A percentile compares a stretch with the other conserved stretches of the same genome.
These are phyloP conservation scores for Salmo trutta DNA, from an alignment of 2,797 vertebrate genomes.

Conservation along the genomic window DNA sequence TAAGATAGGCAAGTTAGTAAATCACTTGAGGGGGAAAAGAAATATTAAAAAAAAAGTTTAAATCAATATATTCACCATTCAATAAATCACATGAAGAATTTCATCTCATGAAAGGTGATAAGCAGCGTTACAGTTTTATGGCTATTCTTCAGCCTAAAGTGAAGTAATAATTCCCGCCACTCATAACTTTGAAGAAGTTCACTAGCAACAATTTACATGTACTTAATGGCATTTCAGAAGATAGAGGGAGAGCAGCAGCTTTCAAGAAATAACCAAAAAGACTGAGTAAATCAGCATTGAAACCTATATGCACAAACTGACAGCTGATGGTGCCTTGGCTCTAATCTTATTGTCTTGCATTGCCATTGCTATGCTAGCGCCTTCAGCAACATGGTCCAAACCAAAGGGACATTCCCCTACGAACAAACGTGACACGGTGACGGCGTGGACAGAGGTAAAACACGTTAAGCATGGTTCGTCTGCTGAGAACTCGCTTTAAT, in stretches of 20 bases:
- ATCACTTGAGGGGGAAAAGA: constrained; percentile 2
- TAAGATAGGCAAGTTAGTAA: constrained; percentile 40
- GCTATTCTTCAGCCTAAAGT: constrained; percentile 61
- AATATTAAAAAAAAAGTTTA: constrained; percentile 20
- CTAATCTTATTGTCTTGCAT: constrained; percentile 56
- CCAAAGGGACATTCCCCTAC: constrained; percentile 46
- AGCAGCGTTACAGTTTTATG: constrained; percentile 66
- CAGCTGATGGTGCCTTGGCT: constrained; percentile 38
- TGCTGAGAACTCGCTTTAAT: constrained; percentile 61
- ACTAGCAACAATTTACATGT: constrained; percentile 42
- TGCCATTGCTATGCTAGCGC: constrained; percentile 42
- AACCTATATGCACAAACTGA: constrained; percentile 46
- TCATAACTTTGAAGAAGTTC: constrained; percentile 37
- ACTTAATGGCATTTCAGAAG: constrained; percentile 53
- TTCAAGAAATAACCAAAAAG: constrained; percentile 43
- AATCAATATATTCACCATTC: constrained; percentile 20
- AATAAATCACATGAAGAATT: constrained; percentile 41
- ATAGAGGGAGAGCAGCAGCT: constrained; percentile 27
- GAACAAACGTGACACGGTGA: constrained; percentile 71
- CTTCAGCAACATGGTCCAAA: constrained; percentile 57
- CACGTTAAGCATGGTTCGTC: constrained; percentile 71
- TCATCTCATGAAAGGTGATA: constrained; percentile 57
- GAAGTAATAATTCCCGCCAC: constrained; percentile 27
- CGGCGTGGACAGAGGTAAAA: constrained; percentile 75
- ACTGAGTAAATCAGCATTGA: constrained; percentile 37